phyloP scores from a whole-genome alignment of 2,797 vertebrate species.

The Rhinophrynus dorsalis region DNA sequence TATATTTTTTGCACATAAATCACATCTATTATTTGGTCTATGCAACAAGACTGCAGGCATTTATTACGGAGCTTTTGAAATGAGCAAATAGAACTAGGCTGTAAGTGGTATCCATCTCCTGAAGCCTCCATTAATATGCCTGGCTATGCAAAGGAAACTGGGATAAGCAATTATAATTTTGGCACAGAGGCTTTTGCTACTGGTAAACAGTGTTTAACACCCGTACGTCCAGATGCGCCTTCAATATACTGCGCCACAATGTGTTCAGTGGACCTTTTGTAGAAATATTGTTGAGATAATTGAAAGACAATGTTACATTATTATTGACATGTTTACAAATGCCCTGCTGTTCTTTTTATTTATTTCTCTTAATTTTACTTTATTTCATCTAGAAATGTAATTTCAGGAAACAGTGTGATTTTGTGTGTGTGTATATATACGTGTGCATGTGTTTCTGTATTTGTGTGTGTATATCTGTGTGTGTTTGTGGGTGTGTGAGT shows the following conservation, averaged over 20 bases:
- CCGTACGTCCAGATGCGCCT: conserved; percentile 44
- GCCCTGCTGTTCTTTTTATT: conserved; percentile 35
- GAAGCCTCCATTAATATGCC: conserved; percentile 66
- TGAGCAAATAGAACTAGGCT: conserved; percentile 53
- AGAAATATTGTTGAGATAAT: conserved; percentile 36
- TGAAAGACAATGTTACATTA: conserved; percentile 38
- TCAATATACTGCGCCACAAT: conserved; percentile 38
- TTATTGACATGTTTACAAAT: conserved; percentile 24
- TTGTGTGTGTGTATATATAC: too few species aligned
- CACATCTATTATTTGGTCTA: background rate
- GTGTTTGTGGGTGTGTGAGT: too few species aligned
- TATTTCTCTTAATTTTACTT: conserved; percentile 16
- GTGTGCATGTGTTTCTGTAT: too few species aligned
- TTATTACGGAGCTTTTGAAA: conserved; percentile 41
- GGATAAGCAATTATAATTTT: conserved; percentile 50
- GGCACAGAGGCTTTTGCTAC: conserved; percentile 34
- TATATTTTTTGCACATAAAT: background rate
- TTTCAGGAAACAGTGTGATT: too few species aligned
- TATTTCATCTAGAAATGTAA: conserved; percentile 31
- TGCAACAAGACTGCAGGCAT: background rate
- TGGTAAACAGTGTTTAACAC: conserved; percentile 48
- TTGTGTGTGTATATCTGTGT: too few species aligned
- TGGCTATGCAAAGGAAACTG: conserved; percentile 40
- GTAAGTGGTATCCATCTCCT: conserved; percentile 58
- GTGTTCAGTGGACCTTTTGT: conserved; percentile 14